Evolutionary conservation across 2,797 vertebrate species (phyloP).

Genomic region (Zalophus californianus): DNA sequence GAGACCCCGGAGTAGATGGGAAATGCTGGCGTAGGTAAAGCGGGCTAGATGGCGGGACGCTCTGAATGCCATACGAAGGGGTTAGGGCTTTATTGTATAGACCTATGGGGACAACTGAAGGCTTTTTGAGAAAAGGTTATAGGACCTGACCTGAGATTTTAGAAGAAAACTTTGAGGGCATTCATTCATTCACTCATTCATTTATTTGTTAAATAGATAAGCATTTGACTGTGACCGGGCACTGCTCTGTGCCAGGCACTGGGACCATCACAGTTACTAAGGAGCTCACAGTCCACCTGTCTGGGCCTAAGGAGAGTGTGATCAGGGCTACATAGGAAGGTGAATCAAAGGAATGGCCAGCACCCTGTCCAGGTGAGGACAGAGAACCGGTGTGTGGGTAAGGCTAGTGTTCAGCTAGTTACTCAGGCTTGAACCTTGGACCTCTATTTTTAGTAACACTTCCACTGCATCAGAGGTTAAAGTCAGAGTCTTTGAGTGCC

Average conservation of each 20-base stretch:
- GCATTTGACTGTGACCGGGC: neutral
- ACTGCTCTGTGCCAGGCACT: neutral
- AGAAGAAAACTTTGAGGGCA: neutral
- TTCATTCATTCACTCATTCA: neutral
- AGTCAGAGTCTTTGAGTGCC: neutral
- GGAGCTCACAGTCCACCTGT: neutral
- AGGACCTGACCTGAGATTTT: neutral
- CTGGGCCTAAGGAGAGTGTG: neutral
- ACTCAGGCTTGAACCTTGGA: neutral
- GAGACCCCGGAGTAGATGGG: neutral
- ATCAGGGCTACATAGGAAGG: neutral
- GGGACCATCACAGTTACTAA: neutral
- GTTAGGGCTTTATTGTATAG: neutral
- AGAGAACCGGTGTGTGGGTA: neutral
- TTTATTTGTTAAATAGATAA: neutral
- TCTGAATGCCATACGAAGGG: neutral
- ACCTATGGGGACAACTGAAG: neutral
- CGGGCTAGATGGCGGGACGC: neutral
- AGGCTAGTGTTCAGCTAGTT: neutral
- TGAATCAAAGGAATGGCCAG: neutral
- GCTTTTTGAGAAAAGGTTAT: neutral
- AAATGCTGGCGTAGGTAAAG: neutral
- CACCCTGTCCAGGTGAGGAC: neutral
- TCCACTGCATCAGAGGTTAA: neutral
- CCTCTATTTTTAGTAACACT: neutral